A percentile compares a stretch with the other conserved stretches of the same genome.
These are phyloP conservation scores for Ditylenchus dipsaci DNA, from an alignment of 1,140 invertebrate genomes.

Conservation along the genomic window DNA sequence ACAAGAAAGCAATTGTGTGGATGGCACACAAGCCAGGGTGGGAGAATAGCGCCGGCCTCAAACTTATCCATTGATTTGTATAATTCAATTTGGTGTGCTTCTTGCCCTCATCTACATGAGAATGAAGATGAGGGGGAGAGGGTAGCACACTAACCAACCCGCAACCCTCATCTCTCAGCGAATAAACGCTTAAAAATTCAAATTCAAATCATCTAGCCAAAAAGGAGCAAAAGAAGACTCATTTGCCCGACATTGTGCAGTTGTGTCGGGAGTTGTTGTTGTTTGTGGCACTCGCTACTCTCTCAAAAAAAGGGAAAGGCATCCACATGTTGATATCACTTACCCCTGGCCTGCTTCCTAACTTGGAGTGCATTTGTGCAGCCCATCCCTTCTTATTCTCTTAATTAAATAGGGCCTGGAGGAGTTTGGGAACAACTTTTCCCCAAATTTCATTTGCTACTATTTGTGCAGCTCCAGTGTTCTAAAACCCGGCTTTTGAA, in stretches of 20 bases:
- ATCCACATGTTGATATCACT: background rate
- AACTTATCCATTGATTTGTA: background rate
- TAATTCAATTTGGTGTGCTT: background rate
- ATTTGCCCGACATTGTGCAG: conserved; percentile 1
- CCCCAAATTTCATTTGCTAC: no score
- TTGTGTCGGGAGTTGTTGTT: background rate
- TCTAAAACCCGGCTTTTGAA: no score
- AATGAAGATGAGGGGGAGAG: background rate
- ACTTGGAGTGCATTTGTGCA: no score
- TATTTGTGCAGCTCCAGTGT: no score
- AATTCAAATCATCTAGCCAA: conserved; percentile 1
- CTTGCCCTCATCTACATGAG: background rate
- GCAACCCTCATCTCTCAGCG: no score
- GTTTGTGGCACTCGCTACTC: background rate
- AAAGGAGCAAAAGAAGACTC: background rate
- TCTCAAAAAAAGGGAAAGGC: background rate
- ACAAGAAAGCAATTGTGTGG: background rate
- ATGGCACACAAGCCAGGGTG: background rate
- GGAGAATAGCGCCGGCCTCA: background rate
- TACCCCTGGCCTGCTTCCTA: no score
- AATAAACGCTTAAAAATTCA: conserved; percentile 6
- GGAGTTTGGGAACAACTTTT: no score
- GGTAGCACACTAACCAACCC: background rate
- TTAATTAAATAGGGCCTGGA: no score
- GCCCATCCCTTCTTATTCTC: no score